Evolutionary conservation across 2,888 invertebrate species (phyloP).

Genomic region (Synergus umbraculus): DNA sequence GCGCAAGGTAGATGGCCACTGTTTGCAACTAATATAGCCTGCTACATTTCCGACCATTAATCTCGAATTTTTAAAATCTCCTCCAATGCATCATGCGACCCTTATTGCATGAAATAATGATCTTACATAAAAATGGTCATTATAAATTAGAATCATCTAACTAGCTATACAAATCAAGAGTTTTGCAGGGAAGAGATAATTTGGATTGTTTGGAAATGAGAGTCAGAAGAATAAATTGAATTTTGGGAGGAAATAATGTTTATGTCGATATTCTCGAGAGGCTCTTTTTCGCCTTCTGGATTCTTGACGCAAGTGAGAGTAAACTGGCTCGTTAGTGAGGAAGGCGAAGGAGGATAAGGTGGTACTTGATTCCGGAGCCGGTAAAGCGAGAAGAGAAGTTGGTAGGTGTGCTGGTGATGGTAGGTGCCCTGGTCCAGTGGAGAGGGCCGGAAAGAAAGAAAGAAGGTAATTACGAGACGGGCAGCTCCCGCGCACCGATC

Average conservation of each 20-base stretch:
- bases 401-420: constrained; percentile 46
- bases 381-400: constrained; percentile 44
- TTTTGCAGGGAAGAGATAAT: background rate
- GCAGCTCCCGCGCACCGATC: constrained; percentile 75
- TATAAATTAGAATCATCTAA: background rate
- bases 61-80: constrained; percentile 9
- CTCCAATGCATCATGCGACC: constrained; percentile 6
- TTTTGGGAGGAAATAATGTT: background rate
- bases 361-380: constrained; percentile 52
- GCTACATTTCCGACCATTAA: constrained; percentile 33
- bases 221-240: background rate
- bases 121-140: background rate
- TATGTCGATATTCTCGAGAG: background rate
- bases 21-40: constrained; percentile 25
- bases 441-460: constrained; percentile 63
- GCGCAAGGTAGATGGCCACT: constrained; percentile 37
- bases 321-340: constrained; percentile 56
- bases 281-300: background rate
- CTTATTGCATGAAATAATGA: background rate
- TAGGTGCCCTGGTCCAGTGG: constrained; percentile 44
- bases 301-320: constrained; percentile 29
- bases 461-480: constrained; percentile 76
- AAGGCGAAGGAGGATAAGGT: constrained; percentile 9
- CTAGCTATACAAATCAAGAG: background rate
- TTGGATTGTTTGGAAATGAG: background rate